Percentiles rank a stretch among this genome's conserved stretches.
Evolutionary conservation across 1,140 invertebrate species (phyloP).

Genomic region (Drosophila takahashii): DNA sequence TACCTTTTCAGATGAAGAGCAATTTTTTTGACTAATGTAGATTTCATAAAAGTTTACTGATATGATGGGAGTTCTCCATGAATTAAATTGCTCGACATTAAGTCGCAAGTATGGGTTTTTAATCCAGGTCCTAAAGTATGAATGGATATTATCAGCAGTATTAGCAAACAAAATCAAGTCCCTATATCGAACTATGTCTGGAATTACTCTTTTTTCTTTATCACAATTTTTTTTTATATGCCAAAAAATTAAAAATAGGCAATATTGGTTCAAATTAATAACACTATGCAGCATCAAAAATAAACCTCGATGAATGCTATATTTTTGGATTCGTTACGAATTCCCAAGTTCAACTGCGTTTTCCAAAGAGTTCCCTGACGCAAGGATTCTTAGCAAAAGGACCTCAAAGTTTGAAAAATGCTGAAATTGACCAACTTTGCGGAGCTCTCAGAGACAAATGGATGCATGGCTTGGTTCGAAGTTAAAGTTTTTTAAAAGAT

Average conservation of each 20-base stretch:
- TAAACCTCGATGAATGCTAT: too few species aligned
- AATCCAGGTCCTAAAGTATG: neutral
- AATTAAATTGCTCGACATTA: neutral
- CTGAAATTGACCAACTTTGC: too few species aligned
- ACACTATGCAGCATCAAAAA: too few species aligned
- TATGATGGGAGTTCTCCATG: neutral
- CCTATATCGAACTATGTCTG: slow-evolving; percentile 1
- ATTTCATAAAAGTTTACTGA: neutral
- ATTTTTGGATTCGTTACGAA: too few species aligned
- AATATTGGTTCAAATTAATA: neutral
- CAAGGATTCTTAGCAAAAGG: too few species aligned
- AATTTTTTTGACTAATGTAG: neutral
- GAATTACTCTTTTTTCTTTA: neutral
- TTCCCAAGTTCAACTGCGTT: too few species aligned
- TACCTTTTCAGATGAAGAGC: neutral
- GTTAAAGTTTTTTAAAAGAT: too few species aligned
- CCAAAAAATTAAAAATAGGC: slow-evolving; percentile 7
- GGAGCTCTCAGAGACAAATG: too few species aligned
- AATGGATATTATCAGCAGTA: neutral
- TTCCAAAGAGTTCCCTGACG: too few species aligned
- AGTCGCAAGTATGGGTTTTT: too few species aligned
- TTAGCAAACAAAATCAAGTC: slow-evolving; percentile 9
- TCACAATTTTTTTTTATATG: slow-evolving; percentile 7
- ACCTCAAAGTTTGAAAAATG: too few species aligned
- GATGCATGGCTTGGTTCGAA: too few species aligned